Evolutionary conservation across 1,140 invertebrate genomes (phyloP), one percentile per base, ranked within the genome.

Genomic region (Drosophila repleta): DNA sequence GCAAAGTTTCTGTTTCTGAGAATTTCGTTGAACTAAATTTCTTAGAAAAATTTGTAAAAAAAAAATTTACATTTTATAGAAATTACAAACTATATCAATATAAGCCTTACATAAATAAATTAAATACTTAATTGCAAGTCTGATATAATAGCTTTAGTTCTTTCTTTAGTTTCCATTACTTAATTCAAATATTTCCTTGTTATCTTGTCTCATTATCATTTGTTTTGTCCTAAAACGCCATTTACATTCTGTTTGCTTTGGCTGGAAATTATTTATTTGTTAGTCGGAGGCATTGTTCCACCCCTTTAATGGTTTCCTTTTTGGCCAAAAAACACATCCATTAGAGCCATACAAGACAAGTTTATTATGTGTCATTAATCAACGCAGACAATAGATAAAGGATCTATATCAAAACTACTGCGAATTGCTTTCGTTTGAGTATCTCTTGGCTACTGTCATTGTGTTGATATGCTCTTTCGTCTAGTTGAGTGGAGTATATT

Each of bases 351-450:
- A 55, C 32, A 35, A 35, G 39, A 17, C 39, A 45, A 55, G 24
- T 57, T 57, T 57, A 45, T 45, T 57, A 26, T 63, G 20, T 20
- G 51, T 55, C 66, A 69, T 69, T 63, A 63, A 69, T 69, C 66
- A 63, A 24, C 10, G 10, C 26, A 10, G 35, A 69, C 66, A 62
- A 69, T 32, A 48, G 49, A 32, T 53, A 63, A 55, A 45, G 29
- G 55, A 57, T 43, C 43, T 29, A 29, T 26, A 57, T 17, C n/a
- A 29, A 29, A 51, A 15, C 24, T 26, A 26, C 46, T 17, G 29
- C 26, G n/a, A 18, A 0, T 5, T 13, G 29, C 2, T 20, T 43
- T 43, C 17, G 39, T 58, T 66, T 66, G 18, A 39, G 24, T 61
- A 35, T 45, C 17, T 37, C 15, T 53, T 20, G 29, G 17, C 39